phyloP scores from a whole-genome alignment of 2,113 vertebrate genomes.

The Scomber colias region DNA sequence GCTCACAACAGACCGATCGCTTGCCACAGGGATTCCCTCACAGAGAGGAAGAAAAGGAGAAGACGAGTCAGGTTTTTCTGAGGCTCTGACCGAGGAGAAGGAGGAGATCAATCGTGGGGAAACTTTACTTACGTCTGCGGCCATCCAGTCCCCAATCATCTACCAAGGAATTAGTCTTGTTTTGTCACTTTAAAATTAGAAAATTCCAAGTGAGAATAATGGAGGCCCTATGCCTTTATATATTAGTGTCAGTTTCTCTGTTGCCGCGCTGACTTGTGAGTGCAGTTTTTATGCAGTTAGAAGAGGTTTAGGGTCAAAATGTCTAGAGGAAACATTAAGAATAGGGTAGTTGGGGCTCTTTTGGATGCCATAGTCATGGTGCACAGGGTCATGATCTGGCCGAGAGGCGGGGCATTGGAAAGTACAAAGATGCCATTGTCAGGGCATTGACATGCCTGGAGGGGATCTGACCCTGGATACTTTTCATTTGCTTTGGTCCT shows the following conservation, averaged over 20 bases:
- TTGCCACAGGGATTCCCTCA: conserved; percentile 80
- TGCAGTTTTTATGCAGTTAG: neutral
- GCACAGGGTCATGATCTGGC: conserved; percentile 43
- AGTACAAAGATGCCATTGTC: conserved; percentile 66
- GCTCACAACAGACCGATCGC: conserved; percentile 74
- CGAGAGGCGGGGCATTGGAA: conserved; percentile 17
- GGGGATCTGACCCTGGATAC: conserved; percentile 35
- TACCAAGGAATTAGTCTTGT: conserved; percentile 74
- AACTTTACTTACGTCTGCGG: conserved; percentile 62
- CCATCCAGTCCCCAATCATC: conserved; percentile 71
- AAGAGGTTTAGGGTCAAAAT: conserved; percentile 18
- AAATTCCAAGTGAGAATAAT: conserved; percentile 76
- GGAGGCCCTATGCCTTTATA: conserved; percentile 60
- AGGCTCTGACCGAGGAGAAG: conserved; percentile 41
- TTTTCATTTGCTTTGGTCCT: conserved; percentile 56
- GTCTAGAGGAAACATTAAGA: conserved; percentile 25
- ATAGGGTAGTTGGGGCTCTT: neutral
- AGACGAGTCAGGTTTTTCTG: conserved; percentile 57
- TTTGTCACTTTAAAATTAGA: conserved; percentile 82
- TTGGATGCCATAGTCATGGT: conserved; percentile 34
- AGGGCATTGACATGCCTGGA: conserved; percentile 24
- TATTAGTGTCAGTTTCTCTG: conserved; percentile 63
- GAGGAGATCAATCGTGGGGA: conserved; percentile 73
- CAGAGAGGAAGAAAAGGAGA: conserved; percentile 57
- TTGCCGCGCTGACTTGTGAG: conserved; percentile 39